phyloP scores from a whole-genome alignment of 2,797 vertebrate genomes.

The Cossypha caffra region DNA sequence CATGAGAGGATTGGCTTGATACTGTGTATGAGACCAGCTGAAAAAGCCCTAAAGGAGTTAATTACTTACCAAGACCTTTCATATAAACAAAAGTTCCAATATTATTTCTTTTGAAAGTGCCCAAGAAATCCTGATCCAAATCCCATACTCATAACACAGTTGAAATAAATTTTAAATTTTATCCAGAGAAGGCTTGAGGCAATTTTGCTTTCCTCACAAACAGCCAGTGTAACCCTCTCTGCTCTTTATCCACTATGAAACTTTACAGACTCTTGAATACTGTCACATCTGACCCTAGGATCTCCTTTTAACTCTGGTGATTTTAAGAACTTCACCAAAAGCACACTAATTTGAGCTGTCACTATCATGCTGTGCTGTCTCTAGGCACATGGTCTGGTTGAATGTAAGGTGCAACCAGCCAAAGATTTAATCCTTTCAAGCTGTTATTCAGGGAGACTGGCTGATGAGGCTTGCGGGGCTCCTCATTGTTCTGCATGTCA shows the following conservation, averaged over 20 bases:
- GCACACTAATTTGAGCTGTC: constrained; percentile 51
- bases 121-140: not conserved
- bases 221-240: not conserved
- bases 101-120: not conserved
- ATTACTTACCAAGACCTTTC: not conserved
- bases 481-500: constrained; percentile 58
- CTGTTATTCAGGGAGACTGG: constrained; percentile 56
- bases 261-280: not conserved
- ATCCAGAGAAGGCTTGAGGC: not conserved
- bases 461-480: constrained; percentile 38
- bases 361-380: constrained; percentile 56
- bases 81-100: not conserved
- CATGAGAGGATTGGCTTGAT: not conserved
- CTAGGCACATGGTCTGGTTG: constrained; percentile 30
- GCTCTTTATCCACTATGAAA: not conserved
- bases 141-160: not conserved
- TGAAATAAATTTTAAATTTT: not conserved
- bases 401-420: constrained; percentile 55
- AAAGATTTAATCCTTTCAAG: constrained; percentile 62
- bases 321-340: constrained; percentile 54
- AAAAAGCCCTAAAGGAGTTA: not conserved
- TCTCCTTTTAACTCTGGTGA: constrained; percentile 48
- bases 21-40: not conserved
- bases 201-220: not conserved
- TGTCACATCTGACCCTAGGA: constrained; percentile 36